Evolutionary conservation across 2,113 vertebrate genomes (phyloP).

Genomic region (Phaethornis superciliosus): DNA sequence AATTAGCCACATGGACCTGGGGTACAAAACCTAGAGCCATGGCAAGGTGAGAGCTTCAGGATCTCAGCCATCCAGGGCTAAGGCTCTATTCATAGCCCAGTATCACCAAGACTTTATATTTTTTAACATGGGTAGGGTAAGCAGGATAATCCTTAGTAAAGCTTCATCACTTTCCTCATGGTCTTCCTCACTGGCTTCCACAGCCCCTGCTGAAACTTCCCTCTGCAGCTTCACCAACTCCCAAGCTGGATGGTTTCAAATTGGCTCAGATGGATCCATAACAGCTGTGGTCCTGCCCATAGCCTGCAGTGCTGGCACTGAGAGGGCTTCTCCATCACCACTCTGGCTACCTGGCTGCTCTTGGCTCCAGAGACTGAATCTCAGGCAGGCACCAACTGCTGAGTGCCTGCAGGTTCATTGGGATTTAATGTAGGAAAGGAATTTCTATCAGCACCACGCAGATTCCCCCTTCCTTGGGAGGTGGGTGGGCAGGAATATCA

Average conservation of each 20-base stretch:
- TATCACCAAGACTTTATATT: neutral
- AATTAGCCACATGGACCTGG: neutral
- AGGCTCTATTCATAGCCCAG: neutral
- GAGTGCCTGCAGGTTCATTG: neutral
- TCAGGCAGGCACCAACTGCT: neutral
- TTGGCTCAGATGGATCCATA: accelerated
- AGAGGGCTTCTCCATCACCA: neutral
- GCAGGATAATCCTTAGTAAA: neutral
- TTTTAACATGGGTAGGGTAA: neutral
- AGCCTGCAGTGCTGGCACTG: neutral
- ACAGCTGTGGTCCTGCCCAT: neutral
- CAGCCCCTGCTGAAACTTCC: neutral
- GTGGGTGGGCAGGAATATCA: neutral
- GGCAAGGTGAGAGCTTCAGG: neutral
- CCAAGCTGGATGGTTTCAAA: neutral
- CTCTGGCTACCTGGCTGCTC: neutral
- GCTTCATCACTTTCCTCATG: neutral
- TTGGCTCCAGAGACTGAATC: neutral
- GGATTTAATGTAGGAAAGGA: neutral
- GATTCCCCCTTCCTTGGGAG: neutral
- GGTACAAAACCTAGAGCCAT: too few relatives aligned
- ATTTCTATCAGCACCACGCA: neutral
- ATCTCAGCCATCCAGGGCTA: neutral
- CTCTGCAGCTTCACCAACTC: neutral
- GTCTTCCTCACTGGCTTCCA: neutral